Percentiles rank a stretch among this genome's conserved stretches.
These are phyloP conservation scores for Cossypha dichroa DNA, from an alignment of 2,797 vertebrate species.

Conservation along the genomic window DNA sequence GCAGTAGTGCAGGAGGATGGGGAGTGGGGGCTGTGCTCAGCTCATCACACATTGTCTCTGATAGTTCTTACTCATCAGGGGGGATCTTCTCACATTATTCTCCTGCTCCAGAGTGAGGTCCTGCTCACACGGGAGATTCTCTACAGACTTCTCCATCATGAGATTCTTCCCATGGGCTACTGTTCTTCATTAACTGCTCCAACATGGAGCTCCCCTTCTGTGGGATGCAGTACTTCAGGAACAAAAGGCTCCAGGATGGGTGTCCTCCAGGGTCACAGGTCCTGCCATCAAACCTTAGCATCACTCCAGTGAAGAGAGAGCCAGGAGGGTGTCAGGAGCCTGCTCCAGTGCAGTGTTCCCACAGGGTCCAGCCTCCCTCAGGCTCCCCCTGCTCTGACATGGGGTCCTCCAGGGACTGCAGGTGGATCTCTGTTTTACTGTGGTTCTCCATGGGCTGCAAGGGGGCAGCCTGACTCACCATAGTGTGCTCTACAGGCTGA, in stretches of 20 bases:
- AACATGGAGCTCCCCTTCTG: fast-evolving
- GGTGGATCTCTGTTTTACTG: not conserved
- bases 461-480: not conserved
- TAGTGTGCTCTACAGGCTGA: not conserved
- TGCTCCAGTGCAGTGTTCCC: not conserved
- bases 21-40: not conserved
- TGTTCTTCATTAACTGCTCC: not conserved
- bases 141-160: not conserved
- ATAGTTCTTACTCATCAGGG: fast-evolving
- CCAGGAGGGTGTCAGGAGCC: not conserved
- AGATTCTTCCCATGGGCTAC: not conserved
- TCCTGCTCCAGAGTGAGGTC: fast-evolving
- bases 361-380: not conserved
- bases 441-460: not conserved
- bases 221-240: not conserved
- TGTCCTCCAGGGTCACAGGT: not conserved
- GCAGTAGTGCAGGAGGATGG: fast-evolving
- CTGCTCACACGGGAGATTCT: fast-evolving
- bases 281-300: not conserved
- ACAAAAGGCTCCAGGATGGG: fast-evolving
- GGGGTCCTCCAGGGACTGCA: not conserved
- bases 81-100: not conserved
- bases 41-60: not conserved
- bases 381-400: fast-evolving
- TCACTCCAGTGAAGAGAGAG: not conserved